A percentile compares a stretch with the other conserved stretches of the same genome.
These are phyloP conservation scores for Chaetops frenatus DNA, from an alignment of 2,113 vertebrate genomes.

Conservation along the genomic window DNA sequence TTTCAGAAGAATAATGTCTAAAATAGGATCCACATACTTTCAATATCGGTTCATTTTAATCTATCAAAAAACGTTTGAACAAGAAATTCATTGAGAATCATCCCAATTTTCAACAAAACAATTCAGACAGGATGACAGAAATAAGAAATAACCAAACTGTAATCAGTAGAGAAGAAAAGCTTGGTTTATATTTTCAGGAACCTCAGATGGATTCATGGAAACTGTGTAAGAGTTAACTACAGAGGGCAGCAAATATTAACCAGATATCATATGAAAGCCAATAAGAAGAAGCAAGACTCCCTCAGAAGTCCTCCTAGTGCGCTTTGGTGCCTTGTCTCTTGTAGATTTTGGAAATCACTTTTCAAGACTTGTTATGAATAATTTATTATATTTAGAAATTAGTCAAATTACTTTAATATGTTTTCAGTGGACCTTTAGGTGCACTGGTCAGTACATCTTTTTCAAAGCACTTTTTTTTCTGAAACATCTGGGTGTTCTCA, in stretches of 20 bases:
- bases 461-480: not conserved
- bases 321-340: not conserved
- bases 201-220: not conserved
- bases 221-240: constrained; percentile 60
- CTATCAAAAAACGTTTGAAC: not conserved
- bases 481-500: not conserved
- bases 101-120: not conserved
- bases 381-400: not conserved
- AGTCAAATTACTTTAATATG: not conserved
- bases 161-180: not conserved
- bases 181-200: not conserved
- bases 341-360: not conserved
- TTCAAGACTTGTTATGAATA: not conserved
- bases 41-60: not conserved
- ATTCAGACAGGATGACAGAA: not conserved
- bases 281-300: not conserved
- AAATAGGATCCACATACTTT: not conserved
- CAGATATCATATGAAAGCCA: not conserved
- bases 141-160: not conserved
- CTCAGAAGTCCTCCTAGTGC: not conserved
- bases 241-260: constrained; percentile 81
- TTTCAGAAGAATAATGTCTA: not conserved
- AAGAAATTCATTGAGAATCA: not conserved
- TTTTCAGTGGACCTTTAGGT: not conserved
- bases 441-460: not conserved